Conservation (phyloP, 2,113 vertebrate species). For the Casuarius casuarius region DNA sequence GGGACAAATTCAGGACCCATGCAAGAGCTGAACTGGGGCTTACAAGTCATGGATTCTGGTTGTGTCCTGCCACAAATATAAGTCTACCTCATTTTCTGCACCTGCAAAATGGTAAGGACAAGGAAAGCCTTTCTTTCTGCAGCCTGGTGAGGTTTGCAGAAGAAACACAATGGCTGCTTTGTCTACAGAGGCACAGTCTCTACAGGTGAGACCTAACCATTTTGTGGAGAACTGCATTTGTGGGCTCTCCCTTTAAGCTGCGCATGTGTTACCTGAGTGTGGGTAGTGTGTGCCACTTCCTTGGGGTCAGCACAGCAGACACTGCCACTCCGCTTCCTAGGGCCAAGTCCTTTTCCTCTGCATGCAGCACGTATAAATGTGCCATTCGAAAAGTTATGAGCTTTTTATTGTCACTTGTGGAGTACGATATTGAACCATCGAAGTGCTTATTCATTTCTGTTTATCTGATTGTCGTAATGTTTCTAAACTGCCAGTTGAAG, state of each 20-base stretch:
- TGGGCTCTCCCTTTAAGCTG: neutral
- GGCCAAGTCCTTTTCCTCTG: constrained; percentile 28
- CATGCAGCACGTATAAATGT: constrained; percentile 31
- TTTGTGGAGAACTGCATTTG: neutral
- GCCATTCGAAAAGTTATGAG: constrained; percentile 71
- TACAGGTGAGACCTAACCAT: neutral
- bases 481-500: constrained; percentile 74
- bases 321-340: neutral
- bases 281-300: neutral
- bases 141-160: neutral
- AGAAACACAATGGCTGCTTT: neutral
- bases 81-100: neutral
- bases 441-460: constrained; percentile 74
- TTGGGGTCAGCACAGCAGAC: neutral
- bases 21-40: neutral
- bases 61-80: neutral
- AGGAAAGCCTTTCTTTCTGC: neutral
- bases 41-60: neutral
- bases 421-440: constrained; percentile 61
- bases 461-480: constrained; percentile 78
- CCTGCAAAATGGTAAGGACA: neutral
- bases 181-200: neutral
- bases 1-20: accelerated
- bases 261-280: neutral
- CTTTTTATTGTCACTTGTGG: constrained; percentile 77